Conservation (phyloP, 2,797 vertebrate genomes). For the Pachyuromys duprasi region DNA sequence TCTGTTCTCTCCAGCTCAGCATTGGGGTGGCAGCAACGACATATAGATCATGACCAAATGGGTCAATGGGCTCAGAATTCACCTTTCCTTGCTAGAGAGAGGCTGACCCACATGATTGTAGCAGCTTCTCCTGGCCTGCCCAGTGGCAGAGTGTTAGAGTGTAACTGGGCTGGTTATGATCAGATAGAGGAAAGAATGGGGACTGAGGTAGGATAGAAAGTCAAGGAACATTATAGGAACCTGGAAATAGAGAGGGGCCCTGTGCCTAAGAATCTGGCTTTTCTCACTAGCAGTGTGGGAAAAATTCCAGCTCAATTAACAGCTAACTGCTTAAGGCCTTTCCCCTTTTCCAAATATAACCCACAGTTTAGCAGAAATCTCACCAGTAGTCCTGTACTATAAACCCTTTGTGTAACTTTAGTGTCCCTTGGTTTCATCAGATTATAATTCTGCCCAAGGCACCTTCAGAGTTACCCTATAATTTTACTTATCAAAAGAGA, state of each 20-base stretch:
- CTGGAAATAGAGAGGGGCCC: not conserved
- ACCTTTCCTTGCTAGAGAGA: not conserved
- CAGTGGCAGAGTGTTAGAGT: not conserved
- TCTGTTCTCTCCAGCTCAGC: not conserved
- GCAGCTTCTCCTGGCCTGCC: too few relatives aligned
- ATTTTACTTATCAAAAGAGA: not conserved
- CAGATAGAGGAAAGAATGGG: not conserved
- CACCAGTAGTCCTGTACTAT: not conserved
- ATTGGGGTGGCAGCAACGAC: not conserved
- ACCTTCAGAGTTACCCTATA: not conserved
- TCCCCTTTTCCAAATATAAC: not conserved
- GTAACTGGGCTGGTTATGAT: not conserved
- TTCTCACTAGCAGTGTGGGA: not conserved
- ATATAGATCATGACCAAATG: not conserved
- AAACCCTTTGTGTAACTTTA: not conserved
- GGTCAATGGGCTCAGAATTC: not conserved
- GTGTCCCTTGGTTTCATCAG: not conserved
- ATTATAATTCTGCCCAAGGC: not conserved
- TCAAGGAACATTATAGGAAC: not conserved
- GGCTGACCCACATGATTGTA: accelerated
- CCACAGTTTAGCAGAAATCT: not conserved
- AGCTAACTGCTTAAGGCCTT: not conserved
- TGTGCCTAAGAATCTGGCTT: not conserved
- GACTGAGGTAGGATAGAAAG: not conserved
- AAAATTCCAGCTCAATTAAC: not conserved